phyloP scores from a whole-genome alignment of 2,888 invertebrate species.

The Cremastinae sp. region DNA sequence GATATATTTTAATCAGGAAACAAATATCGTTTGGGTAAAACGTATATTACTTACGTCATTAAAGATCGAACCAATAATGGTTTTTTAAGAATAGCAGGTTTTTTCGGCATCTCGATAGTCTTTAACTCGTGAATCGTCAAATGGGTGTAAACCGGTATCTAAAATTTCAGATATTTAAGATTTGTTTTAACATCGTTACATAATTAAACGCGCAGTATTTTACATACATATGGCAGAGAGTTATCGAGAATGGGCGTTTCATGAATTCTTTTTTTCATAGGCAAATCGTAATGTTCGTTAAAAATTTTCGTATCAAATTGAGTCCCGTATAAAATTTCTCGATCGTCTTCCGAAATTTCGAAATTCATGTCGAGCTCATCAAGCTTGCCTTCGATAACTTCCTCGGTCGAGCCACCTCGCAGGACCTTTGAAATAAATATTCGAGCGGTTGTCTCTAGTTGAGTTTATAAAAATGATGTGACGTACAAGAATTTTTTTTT shows the following conservation, averaged over 20 bases:
- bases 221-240: constrained; percentile 82
- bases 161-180: constrained; percentile 7
- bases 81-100: constrained; percentile 76
- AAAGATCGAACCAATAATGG: constrained; percentile 33
- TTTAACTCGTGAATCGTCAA: constrained; percentile 83
- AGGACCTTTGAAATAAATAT: constrained; percentile 80
- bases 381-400: constrained; percentile 79
- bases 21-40: too few species aligned
- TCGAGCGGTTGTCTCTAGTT: too few species aligned
- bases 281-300: constrained; percentile 83
- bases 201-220: neutral
- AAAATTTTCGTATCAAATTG: constrained; percentile 83
- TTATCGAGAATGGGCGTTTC: constrained; percentile 83
- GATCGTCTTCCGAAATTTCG: constrained; percentile 72
- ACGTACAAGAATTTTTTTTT: too few species aligned
- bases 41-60: constrained; percentile 38
- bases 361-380: constrained; percentile 78
- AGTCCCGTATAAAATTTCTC: constrained; percentile 80
- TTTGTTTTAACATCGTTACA: neutral
- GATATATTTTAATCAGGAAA: too few species aligned
- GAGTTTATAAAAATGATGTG: too few species aligned
- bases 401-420: constrained; percentile 75
- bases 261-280: constrained; percentile 80
- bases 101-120: constrained; percentile 82
- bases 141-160: constrained; percentile 88